phyloP scores from a whole-genome alignment of 2,113 vertebrate genomes.

The cattle (Bos taurus) region ARS-UCD2.0 NC_037348.1:36840501-36841000 shows the following conservation, averaged over 20 bases:
- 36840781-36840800: not conserved
- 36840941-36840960: too few species aligned
- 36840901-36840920: too few species aligned
- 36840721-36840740: not conserved
- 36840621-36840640: not conserved
- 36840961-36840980: too few species aligned
- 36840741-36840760: not conserved
- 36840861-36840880: too few species aligned
- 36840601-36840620: not conserved
- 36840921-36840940: too few species aligned
- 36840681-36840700: not conserved
- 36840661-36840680: not conserved
- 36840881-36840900: too few species aligned
- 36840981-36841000: too few species aligned
- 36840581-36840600: not conserved
- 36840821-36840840: too few species aligned
- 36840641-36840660: not conserved
- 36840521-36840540: not conserved
- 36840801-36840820: not conserved
- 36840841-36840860: too few species aligned
- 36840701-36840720: not conserved
- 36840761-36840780: not conserved
- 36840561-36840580: not conserved
- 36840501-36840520: not conserved
- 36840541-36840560: not conserved